These are phyloP conservation scores for Polymixis lichenea DNA, from an alignment of 2,888 invertebrate genomes.

Conservation along the genomic window DNA sequence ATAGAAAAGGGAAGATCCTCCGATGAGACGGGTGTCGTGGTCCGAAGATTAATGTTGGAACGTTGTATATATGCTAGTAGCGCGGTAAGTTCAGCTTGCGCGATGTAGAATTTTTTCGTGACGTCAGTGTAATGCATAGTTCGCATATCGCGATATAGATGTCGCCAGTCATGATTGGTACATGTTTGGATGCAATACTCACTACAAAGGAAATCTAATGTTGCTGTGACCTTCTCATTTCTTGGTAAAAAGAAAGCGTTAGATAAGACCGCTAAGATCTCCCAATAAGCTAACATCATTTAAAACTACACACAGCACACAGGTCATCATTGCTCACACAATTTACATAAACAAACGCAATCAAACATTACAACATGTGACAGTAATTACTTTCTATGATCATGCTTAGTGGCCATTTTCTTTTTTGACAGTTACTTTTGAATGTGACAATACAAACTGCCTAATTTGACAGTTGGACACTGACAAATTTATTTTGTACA, in stretches of 20 bases:
- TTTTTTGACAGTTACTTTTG: slow-evolving; percentile 71
- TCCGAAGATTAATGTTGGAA: too few relatives aligned
- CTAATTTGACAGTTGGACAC: slow-evolving; percentile 37
- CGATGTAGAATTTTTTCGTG: too few relatives aligned
- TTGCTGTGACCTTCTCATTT: slow-evolving; percentile 1
- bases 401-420: slow-evolving; percentile 68
- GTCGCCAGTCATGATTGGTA: too few relatives aligned
- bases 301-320: slow-evolving; percentile 6
- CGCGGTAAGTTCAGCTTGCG: too few relatives aligned
- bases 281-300: slow-evolving; percentile 2
- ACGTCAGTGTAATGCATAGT: too few relatives aligned
- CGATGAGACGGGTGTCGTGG: too few relatives aligned
- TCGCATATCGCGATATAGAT: too few relatives aligned
- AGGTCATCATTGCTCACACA: slow-evolving; percentile 32
- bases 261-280: slow-evolving; percentile 9
- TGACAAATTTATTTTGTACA: slow-evolving; percentile 31
- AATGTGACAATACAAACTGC: slow-evolving; percentile 73
- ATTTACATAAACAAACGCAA: slow-evolving; percentile 40
- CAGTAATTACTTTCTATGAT: slow-evolving; percentile 72
- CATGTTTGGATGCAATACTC: not conserved
- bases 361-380: slow-evolving; percentile 46
- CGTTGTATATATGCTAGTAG: too few relatives aligned
- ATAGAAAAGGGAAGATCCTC: too few relatives aligned
- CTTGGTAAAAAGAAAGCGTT: slow-evolving; percentile 25
- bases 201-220: not conserved